Percentiles rank a stretch among this genome's conserved stretches.
Evolutionary conservation across 2,797 vertebrate genomes (phyloP).

Genomic region (Micrastur ruficollis): DNA sequence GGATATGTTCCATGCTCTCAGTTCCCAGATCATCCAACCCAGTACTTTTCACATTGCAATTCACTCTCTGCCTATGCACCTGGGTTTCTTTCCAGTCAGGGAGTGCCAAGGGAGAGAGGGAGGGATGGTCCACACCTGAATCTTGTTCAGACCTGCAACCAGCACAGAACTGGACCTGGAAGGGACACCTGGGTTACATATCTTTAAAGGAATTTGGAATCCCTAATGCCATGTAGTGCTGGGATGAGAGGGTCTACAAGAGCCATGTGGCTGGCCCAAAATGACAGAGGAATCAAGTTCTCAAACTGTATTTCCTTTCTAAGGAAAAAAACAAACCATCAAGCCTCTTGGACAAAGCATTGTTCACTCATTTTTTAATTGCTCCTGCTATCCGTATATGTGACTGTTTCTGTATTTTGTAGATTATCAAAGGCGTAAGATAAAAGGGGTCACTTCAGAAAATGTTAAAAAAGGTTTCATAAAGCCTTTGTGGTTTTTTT

Average conservation of each 20-base stretch:
- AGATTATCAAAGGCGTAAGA: background rate
- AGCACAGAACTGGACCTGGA: slow-evolving; percentile 22
- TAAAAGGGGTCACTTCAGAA: background rate
- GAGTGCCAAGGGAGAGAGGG: slow-evolving; percentile 17
- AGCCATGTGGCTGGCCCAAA: background rate
- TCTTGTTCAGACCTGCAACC: slow-evolving; percentile 48
- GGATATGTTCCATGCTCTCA: background rate
- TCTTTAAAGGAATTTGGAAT: background rate
- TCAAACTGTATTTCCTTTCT: background rate
- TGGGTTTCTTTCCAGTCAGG: slow-evolving; percentile 4
- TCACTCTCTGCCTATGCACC: slow-evolving; percentile 15
- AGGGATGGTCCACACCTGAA: slow-evolving; percentile 12
- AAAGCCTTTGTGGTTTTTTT: background rate
- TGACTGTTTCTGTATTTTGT: background rate
- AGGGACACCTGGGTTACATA: background rate
- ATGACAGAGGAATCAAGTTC: background rate
- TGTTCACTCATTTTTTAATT: background rate
- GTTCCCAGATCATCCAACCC: background rate
- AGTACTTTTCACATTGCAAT: background rate
- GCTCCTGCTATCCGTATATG: background rate
- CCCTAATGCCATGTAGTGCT: background rate
- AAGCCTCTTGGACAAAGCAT: background rate
- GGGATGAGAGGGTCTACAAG: background rate
- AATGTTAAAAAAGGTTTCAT: background rate
- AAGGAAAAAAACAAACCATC: background rate